These are phyloP conservation scores for Falco berigora DNA, from an alignment of 2,797 vertebrate species.

Conservation along the genomic window DNA sequence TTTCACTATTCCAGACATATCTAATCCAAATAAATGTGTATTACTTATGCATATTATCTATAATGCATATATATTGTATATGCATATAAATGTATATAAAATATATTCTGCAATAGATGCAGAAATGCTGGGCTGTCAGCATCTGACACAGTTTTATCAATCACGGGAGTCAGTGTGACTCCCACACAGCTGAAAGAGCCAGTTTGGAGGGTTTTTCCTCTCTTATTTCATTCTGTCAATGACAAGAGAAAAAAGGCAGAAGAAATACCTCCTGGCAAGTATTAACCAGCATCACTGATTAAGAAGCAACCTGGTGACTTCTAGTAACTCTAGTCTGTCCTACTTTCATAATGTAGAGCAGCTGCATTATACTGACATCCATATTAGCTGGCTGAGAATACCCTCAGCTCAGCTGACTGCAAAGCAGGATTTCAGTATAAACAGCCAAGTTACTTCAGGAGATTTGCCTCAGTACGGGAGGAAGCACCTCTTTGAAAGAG, in stretches of 20 bases:
- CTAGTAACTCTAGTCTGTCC: neutral
- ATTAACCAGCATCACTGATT: neutral
- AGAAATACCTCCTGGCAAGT: neutral
- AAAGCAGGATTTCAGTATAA: constrained; percentile 36
- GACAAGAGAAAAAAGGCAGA: neutral
- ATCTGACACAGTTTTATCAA: neutral
- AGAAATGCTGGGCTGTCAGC: neutral
- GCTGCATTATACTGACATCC: constrained; percentile 11
- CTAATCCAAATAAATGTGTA: neutral
- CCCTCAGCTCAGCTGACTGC: constrained; percentile 9
- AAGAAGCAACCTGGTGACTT: neutral
- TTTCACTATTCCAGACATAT: neutral
- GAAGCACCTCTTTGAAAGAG: constrained; percentile 17
- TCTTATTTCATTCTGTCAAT: neutral
- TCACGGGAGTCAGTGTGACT: neutral
- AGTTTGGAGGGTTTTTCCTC: neutral
- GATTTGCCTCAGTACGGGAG: constrained; percentile 18
- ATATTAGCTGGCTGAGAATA: constrained; percentile 34
- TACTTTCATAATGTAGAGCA: constrained; percentile 16
- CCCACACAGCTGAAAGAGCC: neutral
- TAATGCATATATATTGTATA: no score
- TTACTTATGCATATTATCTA: no score
- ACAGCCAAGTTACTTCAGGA: constrained; percentile 22
- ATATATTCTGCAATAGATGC: neutral
- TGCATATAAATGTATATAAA: no score